Evolutionary conservation across 2,888 invertebrate species (phyloP).

Genomic region (Pheosia gnoma): DNA sequence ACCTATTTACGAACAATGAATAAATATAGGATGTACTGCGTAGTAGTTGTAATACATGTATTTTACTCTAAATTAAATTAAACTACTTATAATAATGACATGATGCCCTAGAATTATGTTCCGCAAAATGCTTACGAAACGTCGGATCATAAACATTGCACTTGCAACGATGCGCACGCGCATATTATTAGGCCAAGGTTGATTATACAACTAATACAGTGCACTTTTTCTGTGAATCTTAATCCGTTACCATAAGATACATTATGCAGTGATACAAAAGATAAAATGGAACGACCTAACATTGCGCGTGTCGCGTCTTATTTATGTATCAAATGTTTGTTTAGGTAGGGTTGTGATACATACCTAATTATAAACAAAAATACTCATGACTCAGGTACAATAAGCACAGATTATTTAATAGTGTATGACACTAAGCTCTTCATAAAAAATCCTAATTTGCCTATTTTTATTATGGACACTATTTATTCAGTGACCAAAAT

Average conservation of each 20-base stretch:
- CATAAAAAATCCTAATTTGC: not conserved
- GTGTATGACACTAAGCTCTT: no score
- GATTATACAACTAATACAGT: constrained; percentile 7
- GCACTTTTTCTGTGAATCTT: constrained; percentile 6
- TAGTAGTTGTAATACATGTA: no score
- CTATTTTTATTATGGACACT: no score
- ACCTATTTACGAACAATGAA: no score
- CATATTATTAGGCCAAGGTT: constrained; percentile 73
- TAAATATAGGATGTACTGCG: no score
- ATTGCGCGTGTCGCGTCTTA: constrained; percentile 39
- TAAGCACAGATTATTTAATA: no score
- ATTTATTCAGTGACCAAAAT: no score
- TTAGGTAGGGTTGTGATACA: constrained; percentile 12
- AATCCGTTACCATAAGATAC: not conserved
- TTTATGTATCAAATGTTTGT: constrained; percentile 37
- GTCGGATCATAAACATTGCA: constrained; percentile 54
- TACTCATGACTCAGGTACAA: no score
- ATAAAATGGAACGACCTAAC: constrained; percentile 16
- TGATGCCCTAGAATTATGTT: constrained; percentile 62
- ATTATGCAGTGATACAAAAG: not conserved
- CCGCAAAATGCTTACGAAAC: constrained; percentile 55
- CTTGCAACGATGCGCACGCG: constrained; percentile 56
- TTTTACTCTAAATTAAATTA: constrained; percentile 7
- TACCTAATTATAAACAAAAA: not conserved
- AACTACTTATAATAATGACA: constrained; percentile 31